Evolutionary conservation across 2,888 invertebrate genomes (phyloP).

Genomic region (Xestobium rufovillosum): DNA sequence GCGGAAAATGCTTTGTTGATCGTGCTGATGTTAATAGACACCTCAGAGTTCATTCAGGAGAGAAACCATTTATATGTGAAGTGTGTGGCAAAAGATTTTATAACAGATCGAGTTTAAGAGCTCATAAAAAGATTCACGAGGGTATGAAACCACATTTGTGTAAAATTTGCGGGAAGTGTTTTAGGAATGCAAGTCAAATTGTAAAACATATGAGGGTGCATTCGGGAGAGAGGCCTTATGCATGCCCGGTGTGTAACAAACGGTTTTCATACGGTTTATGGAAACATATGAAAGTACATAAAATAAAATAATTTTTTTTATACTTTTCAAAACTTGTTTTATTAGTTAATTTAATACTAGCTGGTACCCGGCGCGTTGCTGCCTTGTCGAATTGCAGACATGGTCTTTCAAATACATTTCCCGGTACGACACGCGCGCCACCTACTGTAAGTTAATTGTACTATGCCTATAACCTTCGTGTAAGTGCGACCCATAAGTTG

Average conservation of each 20-base stretch:
- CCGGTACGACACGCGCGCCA: too few species aligned
- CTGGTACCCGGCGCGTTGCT: too few species aligned
- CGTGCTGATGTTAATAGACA: slow-evolving; percentile 11
- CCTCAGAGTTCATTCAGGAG: slow-evolving; percentile 16
- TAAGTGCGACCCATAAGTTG: too few species aligned
- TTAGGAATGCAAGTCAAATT: slow-evolving; percentile 16
- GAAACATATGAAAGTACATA: slow-evolving; percentile 20
- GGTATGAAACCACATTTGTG: slow-evolving; percentile 18
- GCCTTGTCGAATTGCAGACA: too few species aligned
- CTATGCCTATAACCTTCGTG: too few species aligned
- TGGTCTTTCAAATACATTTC: too few species aligned
- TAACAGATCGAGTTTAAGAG: slow-evolving; percentile 11
- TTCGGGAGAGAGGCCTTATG: slow-evolving; percentile 21
- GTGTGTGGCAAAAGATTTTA: slow-evolving; percentile 14
- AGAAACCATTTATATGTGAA: slow-evolving; percentile 15
- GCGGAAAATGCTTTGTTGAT: too few species aligned
- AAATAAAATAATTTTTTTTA: too few species aligned
- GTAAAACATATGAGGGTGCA: slow-evolving; percentile 19
- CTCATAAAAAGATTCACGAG: slow-evolving; percentile 17
- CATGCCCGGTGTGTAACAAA: slow-evolving; percentile 16
- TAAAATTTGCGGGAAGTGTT: slow-evolving; percentile 19
- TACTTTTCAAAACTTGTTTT: too few species aligned
- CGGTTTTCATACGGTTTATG: slow-evolving; percentile 19
- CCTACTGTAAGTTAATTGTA: too few species aligned
- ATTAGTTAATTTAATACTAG: too few species aligned